These are phyloP conservation scores for Echinarachnius parma DNA, from an alignment of 53 echinoderm and acorn worm species.

Conservation along the genomic window DNA sequence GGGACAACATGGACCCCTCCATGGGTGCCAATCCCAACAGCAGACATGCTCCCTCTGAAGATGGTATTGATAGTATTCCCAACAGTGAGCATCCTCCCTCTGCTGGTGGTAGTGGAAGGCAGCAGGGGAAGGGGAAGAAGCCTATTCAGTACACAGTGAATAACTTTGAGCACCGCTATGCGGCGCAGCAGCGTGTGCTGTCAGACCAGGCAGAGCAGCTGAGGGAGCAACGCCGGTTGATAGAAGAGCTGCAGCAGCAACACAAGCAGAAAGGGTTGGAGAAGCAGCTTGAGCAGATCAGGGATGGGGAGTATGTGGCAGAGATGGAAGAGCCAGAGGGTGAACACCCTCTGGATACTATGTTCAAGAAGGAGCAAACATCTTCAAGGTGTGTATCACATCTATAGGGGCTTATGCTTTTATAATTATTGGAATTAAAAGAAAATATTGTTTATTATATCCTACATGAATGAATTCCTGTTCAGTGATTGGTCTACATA, in stretches of 20 bases:
- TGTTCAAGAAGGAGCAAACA: background rate
- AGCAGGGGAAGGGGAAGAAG: slow-evolving; percentile 1
- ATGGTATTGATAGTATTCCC: background rate
- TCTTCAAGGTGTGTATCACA: background rate
- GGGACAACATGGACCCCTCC: slow-evolving; percentile 44
- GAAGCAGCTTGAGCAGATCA: slow-evolving; percentile 58
- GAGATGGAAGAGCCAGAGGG: slow-evolving; percentile 22
- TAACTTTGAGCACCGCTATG: slow-evolving; percentile 84
- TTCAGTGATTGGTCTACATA: no score
- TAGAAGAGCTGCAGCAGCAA: slow-evolving; percentile 71
- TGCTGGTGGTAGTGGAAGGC: background rate
- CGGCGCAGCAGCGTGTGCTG: slow-evolving; percentile 83
- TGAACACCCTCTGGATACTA: slow-evolving; percentile 25
- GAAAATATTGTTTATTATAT: no score
- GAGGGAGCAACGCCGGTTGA: slow-evolving; percentile 80
- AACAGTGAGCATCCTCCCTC: slow-evolving; percentile 25
- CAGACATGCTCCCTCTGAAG: slow-evolving; percentile 28
- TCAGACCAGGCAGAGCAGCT: slow-evolving; percentile 86
- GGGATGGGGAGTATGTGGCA: slow-evolving; percentile 25
- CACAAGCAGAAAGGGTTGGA: slow-evolving; percentile 71
- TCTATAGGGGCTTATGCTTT: background rate
- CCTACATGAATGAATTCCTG: no score
- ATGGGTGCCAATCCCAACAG: background rate
- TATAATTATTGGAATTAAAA: background rate
- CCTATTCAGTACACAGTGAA: slow-evolving; percentile 61